Evolutionary conservation across 2,797 vertebrate species (phyloP), one percentile per base, ranked within the genome.

Genomic region (Myotis myotis): DNA sequence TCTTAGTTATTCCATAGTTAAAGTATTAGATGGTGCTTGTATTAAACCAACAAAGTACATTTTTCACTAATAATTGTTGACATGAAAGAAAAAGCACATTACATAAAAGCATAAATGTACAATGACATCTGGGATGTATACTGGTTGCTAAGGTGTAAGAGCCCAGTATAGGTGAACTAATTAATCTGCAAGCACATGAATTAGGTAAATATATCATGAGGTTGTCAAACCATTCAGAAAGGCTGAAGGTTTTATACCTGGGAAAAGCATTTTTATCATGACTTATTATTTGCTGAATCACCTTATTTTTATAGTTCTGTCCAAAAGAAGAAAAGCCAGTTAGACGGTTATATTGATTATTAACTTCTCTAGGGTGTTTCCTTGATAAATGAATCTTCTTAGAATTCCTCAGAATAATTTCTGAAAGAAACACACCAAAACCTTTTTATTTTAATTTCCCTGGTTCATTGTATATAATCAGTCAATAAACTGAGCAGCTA

Each of bases 161-260:
- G 5, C 25, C 23, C 15, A 94, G 66, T 4, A 76, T 16, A 53
- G 22, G 47, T 82, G n/a, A 94, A 87, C 72, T 64, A 64, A 74
- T 83, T 70, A 57, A 74, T 83, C 36, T 80, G 76, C 17, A 93
- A 94, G 47, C 17, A 93, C 3, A 36, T 62, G 66, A 86, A 87
- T 91, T 87, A 87, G 11, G 87, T 94, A 96, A 95, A 75, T 87
- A 87, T 76, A 44, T 89, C 87, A 91, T 94, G 49, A 96, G 8
- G 5, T 72, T 93, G 60, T 81, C 53, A 91, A 87, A 93, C 6
- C 87, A 80, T 87, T 89, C 64, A 53, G 22, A 93, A 93, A 91
- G 6, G 66, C 51, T 91, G 89, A 60, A 75, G 16, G 2, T 53
- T 94, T 95, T 83, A 80, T 83, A 94, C 66, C 81, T 86, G 38